Base-by-base conservation (phyloP, 2,888 invertebrate genomes). In the Eucriotettix oculatus region DNA sequence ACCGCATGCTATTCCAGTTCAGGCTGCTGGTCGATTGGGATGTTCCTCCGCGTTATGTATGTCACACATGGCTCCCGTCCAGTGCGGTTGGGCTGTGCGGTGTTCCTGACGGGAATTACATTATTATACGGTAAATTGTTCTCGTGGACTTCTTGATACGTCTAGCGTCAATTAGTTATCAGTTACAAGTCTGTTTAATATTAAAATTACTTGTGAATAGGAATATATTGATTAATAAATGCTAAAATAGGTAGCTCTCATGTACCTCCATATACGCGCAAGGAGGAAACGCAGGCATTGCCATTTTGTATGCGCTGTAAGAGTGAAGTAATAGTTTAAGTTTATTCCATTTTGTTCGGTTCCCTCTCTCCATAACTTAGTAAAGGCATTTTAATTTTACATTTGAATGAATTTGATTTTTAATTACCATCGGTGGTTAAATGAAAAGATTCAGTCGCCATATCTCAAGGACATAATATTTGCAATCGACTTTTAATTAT, bases 31-130 rank as follows among this genome's bases (percentile, higher is more conserved):
- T 69, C 69, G 68, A 69, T 69, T 64, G 67, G 70, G 68, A 67
- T 69, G 68, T 70, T 64, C 58, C 59, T 61, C 55, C 55, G 68
- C 65, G 69, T 69, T 70, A 69, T 71, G 69, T 71, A 68, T 71
- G 71, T 71, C 71, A 70, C 71, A 72, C 72, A 72, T 72, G 72
- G 72, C 71, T 60, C 65, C 60, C 69, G 70, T 69, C 67, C 66
- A 66, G 66, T 65, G 61, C 67, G 68, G 67, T 68, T 66, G 68
- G 67, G 66, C 64, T 66, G 66, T 66, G 65, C 66, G 63, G 67
- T 68, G 68, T 66, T 70, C 69, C 65, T 63, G 66, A 63, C 59
- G 63, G 64, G 67, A 65, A 65, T 65, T 61, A 63, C 61, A 56
- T 66, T 67, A 67, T 66, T 57, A 61, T 67, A 66, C 66, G 72